Evolutionary conservation across 1,140 invertebrate species (phyloP), one percentile per base, ranked within the genome.

Genomic region (Monomorium pharaonis): DNA sequence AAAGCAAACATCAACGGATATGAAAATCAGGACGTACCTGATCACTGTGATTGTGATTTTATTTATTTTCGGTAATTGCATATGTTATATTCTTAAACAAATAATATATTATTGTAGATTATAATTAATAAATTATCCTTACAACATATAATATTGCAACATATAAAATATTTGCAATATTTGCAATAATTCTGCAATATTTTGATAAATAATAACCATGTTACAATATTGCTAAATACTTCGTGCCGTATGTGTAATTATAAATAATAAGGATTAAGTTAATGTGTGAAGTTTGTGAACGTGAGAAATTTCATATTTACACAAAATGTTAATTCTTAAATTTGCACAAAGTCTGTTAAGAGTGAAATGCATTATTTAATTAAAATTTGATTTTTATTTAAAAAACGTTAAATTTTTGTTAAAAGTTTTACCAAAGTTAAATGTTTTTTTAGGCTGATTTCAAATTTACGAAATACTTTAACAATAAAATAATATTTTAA

Each of bases 51-150:
- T 92, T 60, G 70, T 91, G 69, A 58, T 91, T 72, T 67, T 93
- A 62, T 87, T 92, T 67, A 76, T 91, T 85, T 88, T 88, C 30
- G 93, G 93, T 94, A 90, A 93, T 90, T 49, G 5, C 5, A 58
- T 24, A 60, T 16, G 21, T 80, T 70, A 65, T 70, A 65, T 67
- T 51, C 2, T 6, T 60, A 42, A 24, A 10, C 5, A 60, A 2
- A 76, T 67, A 60, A 60, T 49, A 21, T 12, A 63, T 49, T 0
- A 6, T 54, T 33, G 42, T 62, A 27, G 27, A 62, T 47, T 84
- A 62, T 37, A 44, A 78, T 65, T 67, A 63, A 30, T 56, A 37
- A 37, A 5, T 5, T 33, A 33, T 5, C 33, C 5, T 3, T 33
- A 33, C 5, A 33, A 33, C 33, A 33, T 5, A 33, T 2, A 33